These are phyloP conservation scores for Arbacia lixula DNA, from an alignment of 53 echinoderm and acorn worm genomes.

Conservation along the genomic window DNA sequence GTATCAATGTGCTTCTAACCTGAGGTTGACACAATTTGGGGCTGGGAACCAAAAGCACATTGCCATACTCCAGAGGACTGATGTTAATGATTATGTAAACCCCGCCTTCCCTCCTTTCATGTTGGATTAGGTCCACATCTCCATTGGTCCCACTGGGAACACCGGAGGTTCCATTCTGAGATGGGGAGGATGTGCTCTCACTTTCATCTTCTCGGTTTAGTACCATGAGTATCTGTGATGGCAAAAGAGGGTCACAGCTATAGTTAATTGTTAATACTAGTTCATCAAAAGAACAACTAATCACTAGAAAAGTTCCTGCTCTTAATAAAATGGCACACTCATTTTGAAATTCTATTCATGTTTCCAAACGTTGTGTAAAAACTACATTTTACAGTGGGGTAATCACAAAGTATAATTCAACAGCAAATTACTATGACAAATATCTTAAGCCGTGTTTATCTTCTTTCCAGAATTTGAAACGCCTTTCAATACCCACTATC, in stretches of 20 bases:
- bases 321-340: too few relatives aligned
- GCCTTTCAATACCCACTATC: too few relatives aligned
- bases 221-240: slow-evolving; percentile 64
- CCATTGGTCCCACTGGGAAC: neutral
- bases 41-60: slow-evolving; percentile 83
- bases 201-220: slow-evolving; percentile 19
- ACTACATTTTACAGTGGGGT: too few relatives aligned
- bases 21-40: slow-evolving; percentile 65
- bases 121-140: neutral
- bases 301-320: too few relatives aligned
- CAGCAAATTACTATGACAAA: too few relatives aligned
- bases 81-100: slow-evolving; percentile 86
- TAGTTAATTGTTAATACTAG: too few relatives aligned
- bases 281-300: too few relatives aligned
- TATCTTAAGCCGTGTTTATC: too few relatives aligned
- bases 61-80: slow-evolving; percentile 93
- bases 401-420: too few relatives aligned
- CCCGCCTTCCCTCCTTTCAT: slow-evolving; percentile 24
- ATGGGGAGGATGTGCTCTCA: neutral
- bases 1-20: slow-evolving; percentile 42
- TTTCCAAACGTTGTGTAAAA: too few relatives aligned
- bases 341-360: too few relatives aligned
- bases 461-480: too few relatives aligned
- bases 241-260: neutral
- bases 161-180: slow-evolving; percentile 27